Evolutionary conservation across 2,888 invertebrate species (phyloP), one percentile per base, ranked within the genome.

Genomic region (Dexiosoma caninum): DNA sequence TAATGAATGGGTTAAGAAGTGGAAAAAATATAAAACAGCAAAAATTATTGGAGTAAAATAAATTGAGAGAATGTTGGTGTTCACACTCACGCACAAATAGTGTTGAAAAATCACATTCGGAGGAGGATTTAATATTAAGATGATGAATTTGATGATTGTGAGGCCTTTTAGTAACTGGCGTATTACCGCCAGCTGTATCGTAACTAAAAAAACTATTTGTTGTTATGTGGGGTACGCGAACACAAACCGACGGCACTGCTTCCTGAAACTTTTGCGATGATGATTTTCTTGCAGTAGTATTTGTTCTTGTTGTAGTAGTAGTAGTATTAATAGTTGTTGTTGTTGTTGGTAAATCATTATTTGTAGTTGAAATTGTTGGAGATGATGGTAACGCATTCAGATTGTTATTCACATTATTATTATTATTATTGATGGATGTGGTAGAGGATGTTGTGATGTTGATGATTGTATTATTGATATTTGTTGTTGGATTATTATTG

Each of bases 51-150:
- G 35, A 23, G 21, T 9, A 35, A 30, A 12, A 55, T 7, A 27
- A 23, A 40, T n/a, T 10, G 27, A 42, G 57, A 35, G 44, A 66
- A 49, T 59, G 30, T 76, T 75, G 51, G 72, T 85, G 85, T 85
- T 77, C 87, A 89, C 89, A 90, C 90, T 90, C 90, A 90, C 90
- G 90, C 90, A 90, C 90, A 88, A 89, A 89, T 87, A 90, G 89
- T 89, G 89, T 89, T 89, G 90, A 86, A 86, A 88, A 88, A 86
- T 90, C 89, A 89, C 88, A 88, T 87, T 89, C 88, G 86, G 82
- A 90, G 88, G 91, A 88, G 84, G 91, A 89, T 83, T 91, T 89
- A 85, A 44, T 40, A 55, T 90, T 88, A 69, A 90, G 72, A 51
- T 74, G 74, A 69, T 74, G 62, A 19, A 64, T 27, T 40, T 60